Percentiles rank a stretch among this genome's conserved stretches.
Conservation (phyloP, 2,113 vertebrate genomes). For the Microtus ochrogaster region DNA sequence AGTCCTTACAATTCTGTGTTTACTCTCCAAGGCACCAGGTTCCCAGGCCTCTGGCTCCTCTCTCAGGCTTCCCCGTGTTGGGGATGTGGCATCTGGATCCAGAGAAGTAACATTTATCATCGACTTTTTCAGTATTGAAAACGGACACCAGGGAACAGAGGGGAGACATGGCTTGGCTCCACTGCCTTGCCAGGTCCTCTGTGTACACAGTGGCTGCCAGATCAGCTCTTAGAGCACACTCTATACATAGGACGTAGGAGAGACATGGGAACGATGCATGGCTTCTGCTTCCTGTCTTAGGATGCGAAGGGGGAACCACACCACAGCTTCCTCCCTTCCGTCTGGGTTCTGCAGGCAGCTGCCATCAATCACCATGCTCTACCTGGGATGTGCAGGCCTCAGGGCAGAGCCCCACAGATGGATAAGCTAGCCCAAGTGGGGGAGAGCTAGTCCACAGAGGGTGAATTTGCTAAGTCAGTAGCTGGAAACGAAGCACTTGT, state of each 20-base stretch:
- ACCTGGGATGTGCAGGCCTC: neutral
- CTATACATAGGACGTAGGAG: too few species aligned
- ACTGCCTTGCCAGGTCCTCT: neutral
- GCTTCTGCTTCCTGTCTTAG: neutral
- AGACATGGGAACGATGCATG: neutral
- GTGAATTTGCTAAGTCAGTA: neutral
- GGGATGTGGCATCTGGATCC: neutral
- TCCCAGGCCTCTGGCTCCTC: neutral
- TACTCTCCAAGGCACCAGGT: neutral
- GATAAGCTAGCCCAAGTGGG: neutral
- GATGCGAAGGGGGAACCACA: neutral
- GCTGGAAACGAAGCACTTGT: neutral
- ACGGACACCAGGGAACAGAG: neutral
- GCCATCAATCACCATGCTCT: accelerated
- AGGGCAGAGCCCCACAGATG: neutral
- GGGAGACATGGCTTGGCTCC: neutral
- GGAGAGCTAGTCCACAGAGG: neutral
- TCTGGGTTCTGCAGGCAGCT: neutral
- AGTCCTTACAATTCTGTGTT: neutral
- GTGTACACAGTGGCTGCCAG: neutral
- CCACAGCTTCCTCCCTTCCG: neutral
- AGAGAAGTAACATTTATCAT: neutral
- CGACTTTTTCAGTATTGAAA: neutral
- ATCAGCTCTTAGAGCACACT: too few species aligned
- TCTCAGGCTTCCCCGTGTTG: neutral